Evolutionary conservation across 2,888 invertebrate species (phyloP), one percentile per base, ranked within the genome.

Genomic region (Drosophila melanosoma): DNA sequence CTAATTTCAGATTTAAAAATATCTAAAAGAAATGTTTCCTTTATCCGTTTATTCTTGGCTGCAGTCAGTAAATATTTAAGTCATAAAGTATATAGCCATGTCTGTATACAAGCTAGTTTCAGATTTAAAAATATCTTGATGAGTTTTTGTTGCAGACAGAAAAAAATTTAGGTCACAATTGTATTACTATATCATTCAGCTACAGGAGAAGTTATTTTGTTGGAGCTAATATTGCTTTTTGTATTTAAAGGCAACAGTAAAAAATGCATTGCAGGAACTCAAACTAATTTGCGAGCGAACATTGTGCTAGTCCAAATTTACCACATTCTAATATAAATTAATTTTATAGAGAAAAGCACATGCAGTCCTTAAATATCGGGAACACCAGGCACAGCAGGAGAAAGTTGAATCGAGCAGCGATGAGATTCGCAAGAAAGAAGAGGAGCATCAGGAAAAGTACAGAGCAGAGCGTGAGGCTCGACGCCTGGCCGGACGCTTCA

Each of bases 291-390:
- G 49, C 49, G 26, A 49, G 49, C 49, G 23, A 49, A 2, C 49
- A 49, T 29, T 49, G 29, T 29, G 17, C 6, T 49, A 49, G 17
- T 49, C 17, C 26, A 23, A 45, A 23, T 29, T 3, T 15, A 0
- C 2, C 15, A 35, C 20, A 0, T 35, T 33, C 12, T 3, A 59
- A 54, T 49, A 32, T 7, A 2, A 8, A 20, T 15, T 12, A 33
- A 12, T 48, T 33, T 56, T 58, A 11, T 38, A 97, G 94, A 96
- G 95, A 94, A 94, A 95, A 69, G 96, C 96, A 0, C 93, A 94
- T 79, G 94, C 95, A 73, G 96, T 96, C 6, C 93, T 97, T 75
- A 94, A 94, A 51, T 95, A 94, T 91, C 95, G 98, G 1, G 94
- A 95, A 84, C 92, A 93, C 17, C 94, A 95, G 82, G 93, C 94